Base-by-base conservation (phyloP, 2,797 vertebrate genomes). In the Discoglossus pictus region DNA sequence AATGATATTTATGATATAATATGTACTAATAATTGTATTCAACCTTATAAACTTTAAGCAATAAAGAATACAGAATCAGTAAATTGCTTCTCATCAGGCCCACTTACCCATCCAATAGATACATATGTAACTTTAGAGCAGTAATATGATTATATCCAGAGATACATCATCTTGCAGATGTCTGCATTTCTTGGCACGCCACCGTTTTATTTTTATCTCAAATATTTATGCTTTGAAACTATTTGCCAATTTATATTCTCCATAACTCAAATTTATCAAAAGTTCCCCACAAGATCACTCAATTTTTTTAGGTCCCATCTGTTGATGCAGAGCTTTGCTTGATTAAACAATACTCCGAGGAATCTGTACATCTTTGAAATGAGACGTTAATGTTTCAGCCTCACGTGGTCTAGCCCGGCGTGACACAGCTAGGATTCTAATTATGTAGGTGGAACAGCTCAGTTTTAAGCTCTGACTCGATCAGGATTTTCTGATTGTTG, bases 271-370 rank as follows among this genome's bases (percentile, higher is more conserved):
- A 47, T 51, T 23, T 3, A 8, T 72, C 54, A 21, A 58, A 47
- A 11, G 40, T 51, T 75, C 64, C 53, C 53, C 3, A 55, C 6
- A 18, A 10, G 64, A 67, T 6, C 39, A 68, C 24, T 58, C 51
- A 27, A 25, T 59, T 69, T 76, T n/a, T 72, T 73, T 47, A 72
- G 68, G 17, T 68, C 44, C 36, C 61, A 77, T 75, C 63, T 77
- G 60, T 56, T 66, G 59, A 3, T 61, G 40, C 10, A 50, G 21
- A 15, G 8, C 24, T 56, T 42, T 61, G 6, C 39, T 15, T 17
- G 27, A 66, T 66, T 63, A 72, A 71, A 61, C 10, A 63, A 59
- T 65, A 39, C 16, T 73, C 44, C 63, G 36, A 69, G 10, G 2
- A 53, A 75, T 52, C 12, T 8, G 24, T 47, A 31, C 53, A 67